Percentiles rank a stretch among this genome's conserved stretches.
Evolutionary conservation across 2,113 vertebrate species (phyloP).

Genomic region (Myotis brandtii): DNA sequence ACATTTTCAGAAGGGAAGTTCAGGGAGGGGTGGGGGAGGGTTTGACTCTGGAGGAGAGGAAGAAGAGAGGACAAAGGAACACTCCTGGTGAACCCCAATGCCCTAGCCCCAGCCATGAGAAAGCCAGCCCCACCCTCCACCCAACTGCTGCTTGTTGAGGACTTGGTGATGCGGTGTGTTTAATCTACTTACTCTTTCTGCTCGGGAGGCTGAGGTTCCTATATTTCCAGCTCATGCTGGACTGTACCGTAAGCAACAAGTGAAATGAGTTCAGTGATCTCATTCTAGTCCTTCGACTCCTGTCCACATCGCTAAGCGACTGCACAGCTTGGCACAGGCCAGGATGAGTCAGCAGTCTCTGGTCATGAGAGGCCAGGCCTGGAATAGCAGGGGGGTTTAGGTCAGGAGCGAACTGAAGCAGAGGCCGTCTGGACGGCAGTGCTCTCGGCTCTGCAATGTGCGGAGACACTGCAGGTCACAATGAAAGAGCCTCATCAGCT

Average conservation of each 20-base stretch:
- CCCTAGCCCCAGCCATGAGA: conserved; percentile 67
- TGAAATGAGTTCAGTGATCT: conserved; percentile 84
- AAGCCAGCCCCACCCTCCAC: conserved; percentile 46
- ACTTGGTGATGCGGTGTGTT: conserved; percentile 73
- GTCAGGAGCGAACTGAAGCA: conserved; percentile 83
- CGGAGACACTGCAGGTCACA: conserved; percentile 58
- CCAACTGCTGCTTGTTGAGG: conserved; percentile 65
- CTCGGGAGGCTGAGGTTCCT: conserved; percentile 71
- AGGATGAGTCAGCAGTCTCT: conserved; percentile 85
- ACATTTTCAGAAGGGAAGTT: conserved; percentile 82
- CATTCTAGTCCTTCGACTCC: conserved; percentile 83
- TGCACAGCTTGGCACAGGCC: conserved; percentile 82
- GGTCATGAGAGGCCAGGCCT: conserved; percentile 86
- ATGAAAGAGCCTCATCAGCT: conserved; percentile 41
- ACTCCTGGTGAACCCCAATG: conserved; percentile 57
- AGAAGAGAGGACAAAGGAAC: conserved; percentile 81
- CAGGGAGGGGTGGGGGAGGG: conserved; percentile 73
- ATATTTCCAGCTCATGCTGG: conserved; percentile 75
- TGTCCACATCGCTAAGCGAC: conserved; percentile 82
- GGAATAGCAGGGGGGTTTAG: conserved; percentile 83
- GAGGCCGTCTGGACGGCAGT: conserved; percentile 68
- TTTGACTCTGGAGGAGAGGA: conserved; percentile 75
- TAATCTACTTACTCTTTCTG: conserved; percentile 81
- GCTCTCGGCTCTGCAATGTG: conserved; percentile 17
- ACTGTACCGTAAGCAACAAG: conserved; percentile 81